Evolutionary conservation across 2,797 vertebrate genomes (phyloP).

Genomic region (Prionace glauca): DNA sequence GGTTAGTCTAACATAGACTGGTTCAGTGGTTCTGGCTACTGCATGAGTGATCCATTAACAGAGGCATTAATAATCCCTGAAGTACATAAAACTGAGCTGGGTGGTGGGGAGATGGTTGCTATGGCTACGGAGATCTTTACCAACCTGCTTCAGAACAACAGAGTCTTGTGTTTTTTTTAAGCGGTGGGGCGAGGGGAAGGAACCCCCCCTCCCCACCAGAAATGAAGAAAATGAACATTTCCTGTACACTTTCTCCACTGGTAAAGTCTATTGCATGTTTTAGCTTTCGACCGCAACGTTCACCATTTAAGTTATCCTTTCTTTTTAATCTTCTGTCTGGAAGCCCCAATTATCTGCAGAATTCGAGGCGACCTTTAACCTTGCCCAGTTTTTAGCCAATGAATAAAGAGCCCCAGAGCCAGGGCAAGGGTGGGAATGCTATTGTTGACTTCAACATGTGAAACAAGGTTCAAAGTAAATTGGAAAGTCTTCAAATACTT

Average conservation of each 20-base stretch:
- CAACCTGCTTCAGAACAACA: conserved; percentile 1
- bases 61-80: conserved; percentile 28
- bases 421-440: neutral
- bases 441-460: neutral
- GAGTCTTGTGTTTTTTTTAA: neutral
- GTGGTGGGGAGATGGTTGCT: neutral
- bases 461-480: neutral
- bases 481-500: neutral
- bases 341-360: neutral
- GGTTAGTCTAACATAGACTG: conserved; percentile 14
- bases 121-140: neutral
- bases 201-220: neutral
- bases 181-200: neutral
- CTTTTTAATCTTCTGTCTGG: neutral
- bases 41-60: conserved; percentile 32
- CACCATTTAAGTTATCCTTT: neutral
- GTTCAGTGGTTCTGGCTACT: neutral
- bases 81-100: neutral
- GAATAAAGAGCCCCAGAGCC: neutral
- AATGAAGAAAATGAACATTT: neutral
- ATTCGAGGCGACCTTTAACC: neutral
- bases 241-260: neutral
- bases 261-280: neutral
- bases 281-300: neutral
- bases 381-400: neutral